A percentile compares a stretch with the other conserved stretches of the same genome.
Conservation (phyloP, 2,113 vertebrate species). For the Monopterus albus region DNA sequence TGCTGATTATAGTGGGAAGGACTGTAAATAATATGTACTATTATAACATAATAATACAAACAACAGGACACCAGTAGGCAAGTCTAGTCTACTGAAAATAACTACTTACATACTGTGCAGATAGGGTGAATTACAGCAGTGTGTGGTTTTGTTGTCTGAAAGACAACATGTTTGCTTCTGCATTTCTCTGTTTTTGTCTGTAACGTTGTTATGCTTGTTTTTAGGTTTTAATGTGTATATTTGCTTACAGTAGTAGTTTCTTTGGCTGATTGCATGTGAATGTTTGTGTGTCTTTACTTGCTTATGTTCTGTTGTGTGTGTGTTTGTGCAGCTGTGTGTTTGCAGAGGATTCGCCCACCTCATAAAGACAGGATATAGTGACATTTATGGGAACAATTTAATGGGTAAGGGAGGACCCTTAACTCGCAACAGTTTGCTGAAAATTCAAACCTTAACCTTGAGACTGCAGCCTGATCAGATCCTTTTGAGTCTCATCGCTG, state of each 20-base stretch:
- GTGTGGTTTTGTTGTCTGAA: conserved; percentile 26
- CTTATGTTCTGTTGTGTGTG: not conserved
- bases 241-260: not conserved
- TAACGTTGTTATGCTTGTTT: not conserved
- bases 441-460: conserved; percentile 42
- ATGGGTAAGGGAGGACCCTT: conserved; percentile 16
- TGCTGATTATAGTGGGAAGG: not conserved
- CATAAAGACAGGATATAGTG: conserved; percentile 19
- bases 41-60: conserved; percentile 12
- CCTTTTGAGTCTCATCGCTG: conserved; percentile 5
- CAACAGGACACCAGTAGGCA: not conserved
- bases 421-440: conserved; percentile 32
- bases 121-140: conserved; percentile 12
- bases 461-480: conserved; percentile 7
- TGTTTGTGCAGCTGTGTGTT: conserved; percentile 11
- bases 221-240: not conserved
- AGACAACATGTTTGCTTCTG: not conserved
- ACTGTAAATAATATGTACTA: not conserved
- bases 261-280: not conserved
- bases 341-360: conserved; percentile 7
- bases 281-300: not conserved
- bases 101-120: not conserved
- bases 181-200: not conserved
- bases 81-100: conserved; percentile 26
- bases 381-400: conserved; percentile 55